Evolutionary conservation across 2,797 vertebrate species (phyloP), one percentile per base, ranked within the genome.

Genomic region (Halcyon leucocephala): DNA sequence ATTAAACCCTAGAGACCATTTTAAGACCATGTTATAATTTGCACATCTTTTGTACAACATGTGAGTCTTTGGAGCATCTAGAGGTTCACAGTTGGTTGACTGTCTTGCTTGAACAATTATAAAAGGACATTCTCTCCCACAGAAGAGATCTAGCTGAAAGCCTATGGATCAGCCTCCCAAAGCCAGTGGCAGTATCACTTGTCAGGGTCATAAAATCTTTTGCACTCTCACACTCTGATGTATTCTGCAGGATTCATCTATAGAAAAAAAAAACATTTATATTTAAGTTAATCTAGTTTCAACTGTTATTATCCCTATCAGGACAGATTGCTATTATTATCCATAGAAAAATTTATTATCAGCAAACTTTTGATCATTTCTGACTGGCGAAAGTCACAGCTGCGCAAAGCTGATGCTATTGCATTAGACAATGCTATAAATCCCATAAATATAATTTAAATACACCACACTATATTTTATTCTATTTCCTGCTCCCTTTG

Each of bases 1-100:
- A 95, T 94, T 90, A 92, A 86, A 67, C 94, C 81, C 92, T 64
- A 64, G 92, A 89, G 90, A 96, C 72, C 70, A 55, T 89, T 96
- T 95, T 69, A 83, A 78, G 57, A 62, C 70, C 81, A 10, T 77
- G 71, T 88, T 92, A 86, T 82, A 82, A 89, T 96, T 87, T 95
- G 85, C 74, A 90, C 82, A 71, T 79, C 65, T 87, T 94, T 89
- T 92, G 81, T 91, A 48, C 21, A 87, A 87, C 46, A 86, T 57
- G 71, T 33, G 60, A 89, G 61, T 84, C 82, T 91, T 94, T 48
- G 66, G 79, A 94, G 46, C n/a, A 82, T 48, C 39, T 78, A 77
- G 7, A 6, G 3, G 74, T 78, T 94, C 92, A 95, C 85, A 90
- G 78, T 15, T 90, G 42, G 55, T 62, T 94, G 85, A 74, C 18